phyloP scores from a whole-genome alignment of 2,797 vertebrate species.

The Tiaroga cobitis region DNA sequence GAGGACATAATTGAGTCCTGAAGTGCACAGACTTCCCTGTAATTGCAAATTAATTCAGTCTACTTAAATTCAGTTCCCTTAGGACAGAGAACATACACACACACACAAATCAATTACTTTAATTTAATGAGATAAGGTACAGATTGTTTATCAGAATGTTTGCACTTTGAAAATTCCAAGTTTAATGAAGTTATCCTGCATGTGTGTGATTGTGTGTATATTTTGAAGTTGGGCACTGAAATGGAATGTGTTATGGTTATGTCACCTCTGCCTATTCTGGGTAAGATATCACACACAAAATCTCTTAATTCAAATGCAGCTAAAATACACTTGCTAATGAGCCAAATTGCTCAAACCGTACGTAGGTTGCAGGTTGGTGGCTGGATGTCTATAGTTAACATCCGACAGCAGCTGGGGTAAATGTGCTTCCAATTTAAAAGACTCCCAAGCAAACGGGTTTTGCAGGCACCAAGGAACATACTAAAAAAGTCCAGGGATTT shows the following conservation, averaged over 20 bases:
- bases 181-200: conserved; percentile 35
- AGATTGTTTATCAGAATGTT: conserved; percentile 44
- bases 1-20: conserved; percentile 40
- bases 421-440: conserved; percentile 20
- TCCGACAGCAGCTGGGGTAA: background rate
- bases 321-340: conserved; percentile 38
- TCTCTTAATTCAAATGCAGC: conserved; percentile 31
- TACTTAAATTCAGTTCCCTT: conserved; percentile 36
- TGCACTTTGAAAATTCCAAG: conserved; percentile 33
- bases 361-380: conserved; percentile 36
- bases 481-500: background rate
- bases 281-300: conserved; percentile 41
- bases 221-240: conserved; percentile 19
- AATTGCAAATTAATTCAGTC: conserved; percentile 57
- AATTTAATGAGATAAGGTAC: conserved; percentile 51
- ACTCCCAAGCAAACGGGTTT: conserved; percentile 20
- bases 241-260: conserved; percentile 36
- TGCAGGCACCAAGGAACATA: conserved; percentile 11
- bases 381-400: conserved; percentile 34
- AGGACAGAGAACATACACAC: conserved; percentile 42
- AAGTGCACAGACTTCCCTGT: conserved; percentile 33
- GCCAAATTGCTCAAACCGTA: conserved; percentile 24
- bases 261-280: conserved; percentile 46
- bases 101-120: conserved; percentile 47
- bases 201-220: background rate